These are phyloP conservation scores for Decapterus maruadsi DNA, from an alignment of 2,797 vertebrate species.

Conservation along the genomic window DNA sequence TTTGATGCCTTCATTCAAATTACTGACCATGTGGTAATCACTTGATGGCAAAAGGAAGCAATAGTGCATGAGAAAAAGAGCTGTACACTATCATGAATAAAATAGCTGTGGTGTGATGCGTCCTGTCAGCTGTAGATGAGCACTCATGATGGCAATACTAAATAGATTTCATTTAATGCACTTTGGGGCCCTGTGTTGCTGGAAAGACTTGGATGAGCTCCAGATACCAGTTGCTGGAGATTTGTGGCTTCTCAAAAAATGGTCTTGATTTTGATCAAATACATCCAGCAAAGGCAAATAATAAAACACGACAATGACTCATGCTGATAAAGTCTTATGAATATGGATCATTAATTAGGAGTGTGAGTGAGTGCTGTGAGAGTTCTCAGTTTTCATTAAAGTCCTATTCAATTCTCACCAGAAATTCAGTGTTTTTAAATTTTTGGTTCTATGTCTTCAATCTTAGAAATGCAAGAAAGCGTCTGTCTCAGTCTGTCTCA, in stretches of 20 bases:
- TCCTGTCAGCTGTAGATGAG: slow-evolving; percentile 53
- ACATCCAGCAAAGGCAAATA: slow-evolving; percentile 46
- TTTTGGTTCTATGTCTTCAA: slow-evolving; percentile 14
- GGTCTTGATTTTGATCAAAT: slow-evolving; percentile 56
- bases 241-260: slow-evolving; percentile 44
- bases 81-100: slow-evolving; percentile 43
- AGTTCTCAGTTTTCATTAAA: slow-evolving; percentile 52
- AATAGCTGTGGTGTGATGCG: slow-evolving; percentile 40
- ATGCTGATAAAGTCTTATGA: slow-evolving; percentile 54
- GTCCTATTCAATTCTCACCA: slow-evolving; percentile 35
- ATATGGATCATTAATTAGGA: slow-evolving; percentile 62
- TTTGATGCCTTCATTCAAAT: slow-evolving; percentile 63
- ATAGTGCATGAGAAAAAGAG: slow-evolving; percentile 29
- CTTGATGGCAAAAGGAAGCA: slow-evolving; percentile 53
- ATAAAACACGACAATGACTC: slow-evolving; percentile 54
- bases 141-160: slow-evolving; percentile 50
- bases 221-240: slow-evolving; percentile 43
- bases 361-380: slow-evolving; percentile 49
- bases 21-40: slow-evolving; percentile 69
- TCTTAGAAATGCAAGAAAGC: slow-evolving; percentile 6
- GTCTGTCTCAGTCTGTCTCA: background rate
- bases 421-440: slow-evolving; percentile 10
- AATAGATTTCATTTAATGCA: slow-evolving; percentile 45
- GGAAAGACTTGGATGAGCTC: slow-evolving; percentile 47
- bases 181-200: slow-evolving; percentile 37